These are phyloP conservation scores for Capitulum mitella DNA, from an alignment of 2,888 invertebrate species.

Conservation along the genomic window DNA sequence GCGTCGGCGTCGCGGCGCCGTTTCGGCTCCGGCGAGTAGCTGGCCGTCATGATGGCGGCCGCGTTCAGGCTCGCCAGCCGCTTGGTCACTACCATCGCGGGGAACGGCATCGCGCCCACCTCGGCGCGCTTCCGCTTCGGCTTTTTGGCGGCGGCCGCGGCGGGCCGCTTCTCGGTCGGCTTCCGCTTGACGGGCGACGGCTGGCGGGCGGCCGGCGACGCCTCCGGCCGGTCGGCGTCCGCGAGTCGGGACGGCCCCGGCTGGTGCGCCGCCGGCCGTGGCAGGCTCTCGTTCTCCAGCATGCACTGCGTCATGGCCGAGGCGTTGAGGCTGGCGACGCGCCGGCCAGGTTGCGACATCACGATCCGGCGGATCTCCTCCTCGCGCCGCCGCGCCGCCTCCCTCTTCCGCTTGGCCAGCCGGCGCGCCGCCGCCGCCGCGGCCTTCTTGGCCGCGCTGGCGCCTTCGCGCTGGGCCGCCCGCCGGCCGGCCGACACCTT, in stretches of 20 bases:
- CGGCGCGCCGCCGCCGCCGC: not conserved
- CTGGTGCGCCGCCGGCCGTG: slow-evolving; percentile 36
- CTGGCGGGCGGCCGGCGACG: too few relatives aligned
- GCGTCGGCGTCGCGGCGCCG: slow-evolving; percentile 25
- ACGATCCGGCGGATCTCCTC: slow-evolving; percentile 2
- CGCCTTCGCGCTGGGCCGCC: slow-evolving; percentile 25
- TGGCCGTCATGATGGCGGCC: slow-evolving; percentile 79
- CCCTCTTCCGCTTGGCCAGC: not conserved
- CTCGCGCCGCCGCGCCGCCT: not conserved
- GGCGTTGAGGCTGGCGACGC: slow-evolving; percentile 83
- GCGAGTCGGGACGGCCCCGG: slow-evolving; percentile 29
- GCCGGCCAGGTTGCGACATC: slow-evolving; percentile 46
- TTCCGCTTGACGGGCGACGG: slow-evolving; percentile 28
- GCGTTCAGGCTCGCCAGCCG: slow-evolving; percentile 88
- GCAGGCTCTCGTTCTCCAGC: slow-evolving; percentile 65
- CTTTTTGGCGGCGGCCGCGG: slow-evolving; percentile 3
- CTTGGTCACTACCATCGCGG: slow-evolving; percentile 79
- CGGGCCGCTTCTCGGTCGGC: not conserved
- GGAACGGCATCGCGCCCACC: slow-evolving; percentile 64
- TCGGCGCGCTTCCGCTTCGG: slow-evolving; percentile 37
- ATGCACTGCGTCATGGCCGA: slow-evolving; percentile 82
- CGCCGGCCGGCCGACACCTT: not conserved
- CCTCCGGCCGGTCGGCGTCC: too few relatives aligned
- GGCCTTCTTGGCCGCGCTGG: slow-evolving; percentile 22
- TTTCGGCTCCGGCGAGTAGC: slow-evolving; percentile 49